These are phyloP conservation scores for Chromobotia macracanthus DNA, from an alignment of 2,797 vertebrate genomes.

Conservation along the genomic window DNA sequence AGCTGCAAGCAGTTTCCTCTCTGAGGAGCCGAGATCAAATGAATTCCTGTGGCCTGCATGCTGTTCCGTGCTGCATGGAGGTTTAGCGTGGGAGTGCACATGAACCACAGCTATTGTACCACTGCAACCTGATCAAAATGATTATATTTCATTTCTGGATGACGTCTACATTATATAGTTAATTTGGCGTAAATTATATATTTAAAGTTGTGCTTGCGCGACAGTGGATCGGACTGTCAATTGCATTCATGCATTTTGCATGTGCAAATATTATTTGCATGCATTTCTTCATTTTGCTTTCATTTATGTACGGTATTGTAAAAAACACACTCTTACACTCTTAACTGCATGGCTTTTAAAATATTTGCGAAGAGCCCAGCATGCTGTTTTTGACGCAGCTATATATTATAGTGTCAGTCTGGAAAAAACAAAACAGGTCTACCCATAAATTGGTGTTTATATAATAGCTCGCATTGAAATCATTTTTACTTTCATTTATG, in stretches of 20 bases:
- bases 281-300: slow-evolving; percentile 5
- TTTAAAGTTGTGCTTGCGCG: slow-evolving; percentile 9
- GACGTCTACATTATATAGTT: slow-evolving; percentile 11
- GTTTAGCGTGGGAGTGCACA: slow-evolving; percentile 27
- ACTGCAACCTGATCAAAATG: slow-evolving; percentile 10
- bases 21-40: slow-evolving; percentile 30
- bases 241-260: background rate
- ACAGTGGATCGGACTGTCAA: background rate
- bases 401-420: slow-evolving; percentile 34
- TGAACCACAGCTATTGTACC: slow-evolving; percentile 39
- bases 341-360: too few relatives aligned
- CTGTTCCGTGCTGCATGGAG: slow-evolving; percentile 22
- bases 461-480: background rate
- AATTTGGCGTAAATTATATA: too few relatives aligned
- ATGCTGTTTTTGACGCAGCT: slow-evolving; percentile 24
- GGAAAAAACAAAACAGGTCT: slow-evolving; percentile 36
- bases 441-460: slow-evolving; percentile 44
- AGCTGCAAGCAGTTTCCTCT: slow-evolving; percentile 11
- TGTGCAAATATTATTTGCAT: slow-evolving; percentile 9
- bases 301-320: slow-evolving; percentile 15
- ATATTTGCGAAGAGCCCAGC: too few relatives aligned
- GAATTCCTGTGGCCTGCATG: slow-evolving; percentile 26
- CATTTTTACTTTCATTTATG: slow-evolving; percentile 15
- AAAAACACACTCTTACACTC: slow-evolving; percentile 1
- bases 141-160: slow-evolving; percentile 31